Conservation (phyloP, 2,113 vertebrate species). For the Oncorhynchus clarkii region DNA sequence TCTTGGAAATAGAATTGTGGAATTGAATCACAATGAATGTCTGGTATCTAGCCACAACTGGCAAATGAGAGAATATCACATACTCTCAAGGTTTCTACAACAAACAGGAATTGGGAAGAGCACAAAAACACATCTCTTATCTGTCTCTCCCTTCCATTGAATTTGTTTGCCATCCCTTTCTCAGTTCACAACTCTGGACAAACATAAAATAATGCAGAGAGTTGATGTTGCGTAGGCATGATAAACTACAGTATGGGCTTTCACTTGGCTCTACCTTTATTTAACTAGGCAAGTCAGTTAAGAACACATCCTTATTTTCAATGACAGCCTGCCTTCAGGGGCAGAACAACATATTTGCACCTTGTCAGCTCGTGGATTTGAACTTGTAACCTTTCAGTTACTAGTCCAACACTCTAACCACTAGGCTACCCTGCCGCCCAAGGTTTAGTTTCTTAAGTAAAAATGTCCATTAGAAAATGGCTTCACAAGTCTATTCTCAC, state of each 20-base stretch:
- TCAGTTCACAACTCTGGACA: background rate
- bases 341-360: no score
- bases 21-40: background rate
- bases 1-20: no score
- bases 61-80: background rate
- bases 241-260: no score
- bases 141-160: background rate
- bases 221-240: background rate
- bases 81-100: background rate
- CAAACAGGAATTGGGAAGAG: slow-evolving; percentile 4
- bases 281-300: no score
- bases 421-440: no score
- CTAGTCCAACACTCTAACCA: no score
- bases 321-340: no score
- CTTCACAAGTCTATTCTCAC: background rate
- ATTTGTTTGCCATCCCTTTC: background rate
- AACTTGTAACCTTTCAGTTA: no score
- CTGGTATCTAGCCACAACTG: background rate
- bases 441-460: background rate
- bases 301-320: no score
- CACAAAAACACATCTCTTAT: slow-evolving; percentile 1
- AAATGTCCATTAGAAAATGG: no score
- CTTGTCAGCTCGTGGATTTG: no score
- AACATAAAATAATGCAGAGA: background rate
- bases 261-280: background rate